Evolutionary conservation across 2,888 invertebrate species (phyloP), one percentile per base, ranked within the genome.

Genomic region (Apocheima hispidaria): DNA sequence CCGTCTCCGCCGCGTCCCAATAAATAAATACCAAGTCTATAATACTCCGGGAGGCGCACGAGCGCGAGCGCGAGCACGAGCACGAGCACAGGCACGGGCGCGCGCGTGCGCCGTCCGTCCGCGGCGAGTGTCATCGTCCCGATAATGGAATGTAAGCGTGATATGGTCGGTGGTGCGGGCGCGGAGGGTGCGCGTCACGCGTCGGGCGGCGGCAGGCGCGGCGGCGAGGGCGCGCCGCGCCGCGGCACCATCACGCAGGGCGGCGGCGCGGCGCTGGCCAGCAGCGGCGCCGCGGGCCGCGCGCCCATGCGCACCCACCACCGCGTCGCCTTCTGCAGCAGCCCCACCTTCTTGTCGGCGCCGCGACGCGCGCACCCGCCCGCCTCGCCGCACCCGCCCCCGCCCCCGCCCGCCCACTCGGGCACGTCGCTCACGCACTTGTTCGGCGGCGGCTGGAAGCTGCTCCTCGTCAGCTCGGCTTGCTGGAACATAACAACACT

Each of bases 351-450:
- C 84, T 93, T 93, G 79, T 77, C 78, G 23, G 18, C 59, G 40
- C 60, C 74, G 62, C 70, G 64, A 23, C 70, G 68, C 65, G 68
- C 72, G 62, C 68, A 43, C 16, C 46, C 62, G 63, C 68, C 38
- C 73, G 56, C 74, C 76, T 68, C 69, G 38, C 60, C 73, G 65
- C 70, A 73, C 61, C 68, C 73, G 54, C 63, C 61, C 72, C 70
- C n/a, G n/a, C 79, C 79, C 64, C 77, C 81, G 71, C 83, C 88
- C 75, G 92, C 91, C 92, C 92, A 93, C 83, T 94, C 94, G 77
- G 94, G 94, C 86, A 94, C 94, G 92, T 95, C 94, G 91, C 94
- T 94, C 84, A 94, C 94, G 86, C 94, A 94, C 87, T 94, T 94
- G 90, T 95, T 95, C 80, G 94, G 94, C 75, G 94, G 94, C 77